Percentiles rank a stretch among this genome's conserved stretches.
Evolutionary conservation across 1,140 invertebrate species (phyloP).

Genomic region (Caerostris extrusa): DNA sequence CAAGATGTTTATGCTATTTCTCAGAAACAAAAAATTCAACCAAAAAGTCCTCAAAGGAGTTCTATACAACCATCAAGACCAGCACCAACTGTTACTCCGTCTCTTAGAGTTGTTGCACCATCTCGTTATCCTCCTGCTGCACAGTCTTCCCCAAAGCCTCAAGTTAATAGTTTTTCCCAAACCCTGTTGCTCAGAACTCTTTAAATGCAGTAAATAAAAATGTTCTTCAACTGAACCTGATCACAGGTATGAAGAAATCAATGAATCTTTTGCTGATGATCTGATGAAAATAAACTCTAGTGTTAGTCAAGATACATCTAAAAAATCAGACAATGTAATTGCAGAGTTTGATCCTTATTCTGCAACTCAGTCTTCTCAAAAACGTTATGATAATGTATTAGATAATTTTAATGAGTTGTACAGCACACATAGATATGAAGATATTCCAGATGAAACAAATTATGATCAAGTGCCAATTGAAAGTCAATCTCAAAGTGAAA

Average conservation of each 20-base stretch:
- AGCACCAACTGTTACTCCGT: conserved; percentile 29
- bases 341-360: conserved; percentile 76
- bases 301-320: not conserved
- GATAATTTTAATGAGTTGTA: conserved; percentile 56
- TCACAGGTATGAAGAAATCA: conserved; percentile 73
- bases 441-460: conserved; percentile 66
- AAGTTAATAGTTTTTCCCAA: not conserved
- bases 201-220: conserved; percentile 26
- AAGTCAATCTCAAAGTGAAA: not conserved
- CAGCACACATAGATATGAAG: conserved; percentile 70
- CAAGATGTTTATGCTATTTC: conserved; percentile 4
- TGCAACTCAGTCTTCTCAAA: not conserved
- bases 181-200: not conserved
- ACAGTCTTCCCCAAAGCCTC: not conserved
- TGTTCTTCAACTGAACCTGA: conserved; percentile 16
- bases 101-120: conserved; percentile 55
- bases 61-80: conserved; percentile 25
- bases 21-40: not conserved
- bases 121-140: conserved; percentile 35
- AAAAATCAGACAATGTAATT: not conserved
- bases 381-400: conserved; percentile 71
- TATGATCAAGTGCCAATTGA: conserved; percentile 50
- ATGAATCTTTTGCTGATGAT: conserved; percentile 22
- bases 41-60: not conserved
- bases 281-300: not conserved